Conservation (phyloP, 1,140 invertebrate genomes). For the Drusus annulatus region DNA sequence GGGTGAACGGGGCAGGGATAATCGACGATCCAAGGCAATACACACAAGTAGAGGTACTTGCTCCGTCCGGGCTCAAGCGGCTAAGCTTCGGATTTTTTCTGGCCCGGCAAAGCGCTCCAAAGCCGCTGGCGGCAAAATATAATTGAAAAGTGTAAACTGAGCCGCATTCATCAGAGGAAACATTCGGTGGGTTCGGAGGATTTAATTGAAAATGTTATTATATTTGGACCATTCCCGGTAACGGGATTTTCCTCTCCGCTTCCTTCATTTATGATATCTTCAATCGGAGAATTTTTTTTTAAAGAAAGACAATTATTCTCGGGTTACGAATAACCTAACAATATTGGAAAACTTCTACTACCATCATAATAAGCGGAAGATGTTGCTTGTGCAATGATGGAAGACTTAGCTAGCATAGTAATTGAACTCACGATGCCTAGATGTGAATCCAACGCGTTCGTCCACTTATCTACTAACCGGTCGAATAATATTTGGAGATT, state of each 20-base stretch:
- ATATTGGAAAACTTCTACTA: too few species aligned
- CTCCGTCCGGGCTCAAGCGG: background rate
- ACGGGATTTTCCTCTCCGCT: constrained; percentile 32
- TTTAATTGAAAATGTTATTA: constrained; percentile 49
- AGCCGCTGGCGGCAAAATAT: constrained; percentile 40
- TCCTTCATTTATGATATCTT: constrained; percentile 28
- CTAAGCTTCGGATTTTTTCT: constrained; percentile 29
- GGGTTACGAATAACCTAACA: too few species aligned
- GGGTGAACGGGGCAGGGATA: background rate
- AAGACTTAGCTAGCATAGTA: too few species aligned
- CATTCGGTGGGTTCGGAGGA: constrained; percentile 25
- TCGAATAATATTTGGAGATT: too few species aligned
- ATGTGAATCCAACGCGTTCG: too few species aligned
- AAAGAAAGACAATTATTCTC: too few species aligned
- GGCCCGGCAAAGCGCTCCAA: constrained; percentile 23
- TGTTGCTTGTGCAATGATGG: too few species aligned
- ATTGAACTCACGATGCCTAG: too few species aligned
- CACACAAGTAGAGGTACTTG: background rate
- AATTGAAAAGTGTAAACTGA: constrained; percentile 50
- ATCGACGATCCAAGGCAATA: background rate
- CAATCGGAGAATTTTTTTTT: background rate
- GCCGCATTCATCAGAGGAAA: constrained; percentile 43
- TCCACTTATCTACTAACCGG: too few species aligned
- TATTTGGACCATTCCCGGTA: constrained; percentile 21
- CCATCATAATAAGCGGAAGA: too few species aligned